Conservation (phyloP, 1,140 invertebrate genomes). For the Drosophila nigrodunni region DNA sequence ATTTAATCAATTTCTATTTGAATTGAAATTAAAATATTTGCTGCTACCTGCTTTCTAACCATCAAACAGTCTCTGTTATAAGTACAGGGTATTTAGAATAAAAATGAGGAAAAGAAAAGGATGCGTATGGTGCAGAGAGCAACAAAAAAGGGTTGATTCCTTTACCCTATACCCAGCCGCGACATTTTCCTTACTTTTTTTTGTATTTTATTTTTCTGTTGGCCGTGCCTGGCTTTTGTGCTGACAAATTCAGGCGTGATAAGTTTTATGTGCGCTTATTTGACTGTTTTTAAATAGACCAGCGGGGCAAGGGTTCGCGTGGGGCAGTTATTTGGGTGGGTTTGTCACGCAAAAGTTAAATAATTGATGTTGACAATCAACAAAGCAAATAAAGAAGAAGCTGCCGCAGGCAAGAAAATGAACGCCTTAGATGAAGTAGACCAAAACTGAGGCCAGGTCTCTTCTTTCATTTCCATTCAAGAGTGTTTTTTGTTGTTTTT, state of each 20-base stretch:
- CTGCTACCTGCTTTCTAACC: neutral
- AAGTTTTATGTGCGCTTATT: conserved; percentile 83
- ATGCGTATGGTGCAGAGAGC: conserved; percentile 33
- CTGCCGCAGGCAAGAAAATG: conserved; percentile 54
- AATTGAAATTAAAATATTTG: neutral
- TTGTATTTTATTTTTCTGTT: no score
- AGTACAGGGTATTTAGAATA: conserved; percentile 38
- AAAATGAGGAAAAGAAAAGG: conserved; percentile 38
- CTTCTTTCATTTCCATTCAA: conserved; percentile 27
- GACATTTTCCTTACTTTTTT: conserved; percentile 29
- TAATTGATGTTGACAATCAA: conserved; percentile 84
- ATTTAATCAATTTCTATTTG: no score
- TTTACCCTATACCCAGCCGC: conserved; percentile 23
- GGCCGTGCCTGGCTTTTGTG: conserved; percentile 70
- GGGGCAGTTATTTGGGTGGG: conserved; percentile 48
- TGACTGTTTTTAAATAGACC: conserved; percentile 83
- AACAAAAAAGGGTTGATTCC: conserved; percentile 59
- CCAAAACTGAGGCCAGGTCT: conserved; percentile 8
- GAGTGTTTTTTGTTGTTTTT: conserved; percentile 1
- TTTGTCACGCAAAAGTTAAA: conserved; percentile 76
- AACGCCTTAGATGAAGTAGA: conserved; percentile 58
- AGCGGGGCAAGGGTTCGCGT: conserved; percentile 28
- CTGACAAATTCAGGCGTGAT: conserved; percentile 83
- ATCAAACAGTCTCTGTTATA: neutral
- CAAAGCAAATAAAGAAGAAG: conserved; percentile 79